A percentile compares a stretch with the other conserved stretches of the same genome.
phyloP scores from a whole-genome alignment of 1,140 invertebrate genomes.

The silkworm (Bombyx mori) region DNA sequence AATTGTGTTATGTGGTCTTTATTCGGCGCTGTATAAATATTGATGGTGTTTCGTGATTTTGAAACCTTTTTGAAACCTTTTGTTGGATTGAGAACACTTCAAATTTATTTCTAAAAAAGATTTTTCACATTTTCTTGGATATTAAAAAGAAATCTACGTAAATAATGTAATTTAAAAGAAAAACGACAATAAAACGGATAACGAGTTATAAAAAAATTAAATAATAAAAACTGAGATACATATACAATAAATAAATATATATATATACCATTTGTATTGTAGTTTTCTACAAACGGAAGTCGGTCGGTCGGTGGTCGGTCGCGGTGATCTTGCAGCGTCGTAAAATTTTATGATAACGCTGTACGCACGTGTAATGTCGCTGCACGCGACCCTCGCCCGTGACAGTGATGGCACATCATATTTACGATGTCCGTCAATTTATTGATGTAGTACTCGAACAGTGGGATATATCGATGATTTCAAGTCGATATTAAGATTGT shows the following conservation, averaged over 20 bases:
- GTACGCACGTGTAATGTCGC: constrained; percentile 30
- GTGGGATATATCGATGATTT: constrained; percentile 13
- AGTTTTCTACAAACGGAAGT: constrained; percentile 20
- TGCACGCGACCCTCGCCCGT: constrained; percentile 10
- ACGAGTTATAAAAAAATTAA: neutral
- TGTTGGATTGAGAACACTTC: too few species aligned
- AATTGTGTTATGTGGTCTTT: too few species aligned
- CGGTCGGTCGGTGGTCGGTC: constrained; percentile 13
- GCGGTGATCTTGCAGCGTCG: constrained; percentile 27
- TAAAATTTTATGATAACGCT: constrained; percentile 53
- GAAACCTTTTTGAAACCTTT: too few species aligned
- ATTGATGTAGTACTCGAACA: constrained; percentile 4
- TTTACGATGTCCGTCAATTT: constrained; percentile 33
- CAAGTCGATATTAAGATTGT: neutral
- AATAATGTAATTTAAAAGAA: too few species aligned
- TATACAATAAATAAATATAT: neutral
- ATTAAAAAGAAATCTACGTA: too few species aligned
- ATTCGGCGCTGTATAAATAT: too few species aligned
- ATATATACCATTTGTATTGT: constrained; percentile 9
- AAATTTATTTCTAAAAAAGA: too few species aligned
- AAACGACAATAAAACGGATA: too few species aligned
- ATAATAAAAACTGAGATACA: neutral
- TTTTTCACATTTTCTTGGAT: too few species aligned
- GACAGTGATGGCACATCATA: constrained; percentile 28
- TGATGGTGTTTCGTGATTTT: too few species aligned